These are phyloP conservation scores for Caenorhabditis latens DNA, from an alignment of 1,140 invertebrate species.

Conservation along the genomic window DNA sequence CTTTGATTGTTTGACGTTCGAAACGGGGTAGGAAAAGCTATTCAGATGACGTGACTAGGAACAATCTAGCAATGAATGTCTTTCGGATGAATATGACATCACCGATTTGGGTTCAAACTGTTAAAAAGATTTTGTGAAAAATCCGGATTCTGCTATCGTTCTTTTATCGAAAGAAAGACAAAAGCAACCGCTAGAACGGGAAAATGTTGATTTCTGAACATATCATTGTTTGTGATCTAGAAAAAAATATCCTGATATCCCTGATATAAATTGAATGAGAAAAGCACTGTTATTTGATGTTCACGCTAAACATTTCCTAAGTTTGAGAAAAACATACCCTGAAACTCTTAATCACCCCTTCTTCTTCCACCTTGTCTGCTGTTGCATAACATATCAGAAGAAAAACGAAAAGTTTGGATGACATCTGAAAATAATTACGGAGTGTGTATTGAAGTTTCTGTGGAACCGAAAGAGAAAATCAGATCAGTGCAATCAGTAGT, in stretches of 20 bases:
- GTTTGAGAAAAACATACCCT: neutral
- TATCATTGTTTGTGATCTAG: neutral
- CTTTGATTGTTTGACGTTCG: conserved; percentile 51
- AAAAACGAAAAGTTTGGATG: conserved; percentile 9
- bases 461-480: no score
- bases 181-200: neutral
- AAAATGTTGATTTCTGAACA: conserved; percentile 20
- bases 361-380: conserved; percentile 18
- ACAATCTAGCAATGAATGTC: no score
- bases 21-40: conserved; percentile 12
- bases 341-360: neutral
- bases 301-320: no score
- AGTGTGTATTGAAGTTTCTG: no score
- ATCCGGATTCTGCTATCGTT: neutral
- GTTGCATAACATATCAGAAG: conserved; percentile 42
- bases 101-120: conserved; percentile 19
- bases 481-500: no score
- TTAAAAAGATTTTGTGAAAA: neutral
- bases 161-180: neutral
- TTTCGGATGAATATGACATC: neutral
- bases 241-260: neutral
- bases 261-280: no score
- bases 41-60: neutral
- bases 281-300: no score
- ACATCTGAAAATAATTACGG: neutral